Evolutionary conservation across 2,113 vertebrate species (phyloP), one percentile per base, ranked within the genome.

Genomic region (Xiphophorus hellerii): DNA sequence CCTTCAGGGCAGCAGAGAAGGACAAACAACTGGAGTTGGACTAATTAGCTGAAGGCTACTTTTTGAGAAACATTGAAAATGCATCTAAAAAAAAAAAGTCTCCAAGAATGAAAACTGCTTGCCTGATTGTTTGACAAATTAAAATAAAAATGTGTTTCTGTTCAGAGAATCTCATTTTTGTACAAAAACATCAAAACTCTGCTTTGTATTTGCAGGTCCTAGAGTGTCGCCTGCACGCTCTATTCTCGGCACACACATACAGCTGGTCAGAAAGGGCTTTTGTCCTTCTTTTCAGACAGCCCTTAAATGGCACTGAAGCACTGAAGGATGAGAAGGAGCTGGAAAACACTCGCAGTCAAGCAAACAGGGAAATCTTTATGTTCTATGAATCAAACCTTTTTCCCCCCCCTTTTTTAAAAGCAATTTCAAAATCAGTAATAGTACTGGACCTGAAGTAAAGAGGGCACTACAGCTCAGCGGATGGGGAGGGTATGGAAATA

Each of bases 251-350:
- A 25, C 65, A 58, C 63, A 88, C 28, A 28, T 1, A 82, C 80
- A 86, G 83, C 64, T 77, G 74, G 63, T 62, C 76, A 64, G 76
- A 89, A 78, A 88, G 83, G 28, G 73, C 69, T 68, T 86, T 89
- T 84, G 87, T 87, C 74, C 42, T 66, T 80, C 58, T 71, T n/a
- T 80, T 76, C 78, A 81, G 75, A 66, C 72, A 27, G 78, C 60
- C 91, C 87, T 89, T 88, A 91, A 86, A 92, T 90, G 88, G 90
- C 78, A 73, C 85, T 27, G 79, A 76, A 74, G 17, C 42, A 37
- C 74, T 75, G 64, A 86, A 35, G 81, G 83, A 85, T 35, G 22
- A 22, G 68, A 51, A 69, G 48, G 71, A 72, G 76, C 54, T 74
- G 73, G 75, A 79, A 83, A 83, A 77, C 0, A 37, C 83, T 77